A percentile compares a stretch with the other conserved stretches of the same genome.
Conservation (phyloP, 2,113 vertebrate species). For the Saguinus midas region DNA sequence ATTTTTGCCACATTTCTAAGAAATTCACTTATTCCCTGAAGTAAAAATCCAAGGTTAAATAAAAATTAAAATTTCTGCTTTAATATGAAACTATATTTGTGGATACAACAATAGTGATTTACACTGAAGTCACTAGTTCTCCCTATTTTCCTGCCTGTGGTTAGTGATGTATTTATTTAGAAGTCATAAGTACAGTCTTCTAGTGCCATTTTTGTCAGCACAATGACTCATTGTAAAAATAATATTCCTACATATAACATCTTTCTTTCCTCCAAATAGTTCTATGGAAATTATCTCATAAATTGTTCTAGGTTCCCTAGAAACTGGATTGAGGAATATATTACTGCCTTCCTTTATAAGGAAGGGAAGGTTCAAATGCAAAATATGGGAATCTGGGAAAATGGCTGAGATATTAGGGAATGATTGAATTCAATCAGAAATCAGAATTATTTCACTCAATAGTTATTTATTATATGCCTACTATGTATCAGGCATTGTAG, state of each 20-base stretch:
- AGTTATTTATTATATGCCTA: neutral
- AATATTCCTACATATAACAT: neutral
- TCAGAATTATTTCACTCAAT: neutral
- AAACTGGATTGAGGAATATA: neutral
- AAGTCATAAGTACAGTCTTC: neutral
- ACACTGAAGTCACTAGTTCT: slow-evolving; percentile 26
- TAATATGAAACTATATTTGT: neutral
- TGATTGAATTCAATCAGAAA: neutral
- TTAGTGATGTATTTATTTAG: neutral
- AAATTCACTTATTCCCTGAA: neutral
- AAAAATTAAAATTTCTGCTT: neutral
- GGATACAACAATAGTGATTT: slow-evolving; percentile 7
- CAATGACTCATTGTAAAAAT: neutral
- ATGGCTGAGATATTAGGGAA: neutral
- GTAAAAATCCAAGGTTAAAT: neutral
- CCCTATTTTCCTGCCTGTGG: neutral
- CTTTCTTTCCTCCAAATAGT: neutral
- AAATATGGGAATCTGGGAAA: neutral
- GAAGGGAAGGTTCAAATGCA: neutral
- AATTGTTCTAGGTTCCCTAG: neutral
- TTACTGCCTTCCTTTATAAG: neutral
- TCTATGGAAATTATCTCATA: neutral
- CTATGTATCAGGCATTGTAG: neutral
- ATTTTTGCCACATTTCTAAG: neutral
- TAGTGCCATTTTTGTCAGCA: neutral